Conservation (phyloP, 2,797 vertebrate species). For the Balearica regulorum region DNA sequence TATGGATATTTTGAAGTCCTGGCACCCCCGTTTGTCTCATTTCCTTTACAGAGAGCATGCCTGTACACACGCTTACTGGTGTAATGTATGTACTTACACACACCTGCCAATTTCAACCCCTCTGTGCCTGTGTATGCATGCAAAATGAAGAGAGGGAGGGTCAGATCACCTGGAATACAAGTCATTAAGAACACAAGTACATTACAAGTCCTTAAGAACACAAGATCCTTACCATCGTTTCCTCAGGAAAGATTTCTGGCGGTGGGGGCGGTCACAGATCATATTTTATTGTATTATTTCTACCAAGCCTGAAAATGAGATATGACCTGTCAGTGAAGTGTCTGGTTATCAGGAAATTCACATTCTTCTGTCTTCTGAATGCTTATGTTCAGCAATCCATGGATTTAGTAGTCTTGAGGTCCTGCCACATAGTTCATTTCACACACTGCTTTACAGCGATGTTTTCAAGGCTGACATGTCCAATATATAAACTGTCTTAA, state of each 20-base stretch:
- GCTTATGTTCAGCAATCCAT: neutral
- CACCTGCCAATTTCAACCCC: neutral
- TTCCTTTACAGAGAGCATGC: neutral
- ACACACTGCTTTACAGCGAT: neutral
- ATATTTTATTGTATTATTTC: neutral
- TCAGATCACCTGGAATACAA: neutral
- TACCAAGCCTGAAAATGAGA: neutral
- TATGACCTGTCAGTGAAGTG: neutral
- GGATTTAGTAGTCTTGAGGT: neutral
- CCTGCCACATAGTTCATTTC: neutral
- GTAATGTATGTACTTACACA: neutral
- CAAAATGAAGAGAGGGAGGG: neutral
- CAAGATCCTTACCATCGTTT: neutral
- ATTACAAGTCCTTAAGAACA: too few species aligned
- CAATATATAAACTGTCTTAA: neutral
- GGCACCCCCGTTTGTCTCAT: neutral
- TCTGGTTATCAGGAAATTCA: neutral
- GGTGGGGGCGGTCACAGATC: neutral
- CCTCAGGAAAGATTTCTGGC: neutral
- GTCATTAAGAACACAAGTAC: neutral
- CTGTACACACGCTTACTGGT: neutral
- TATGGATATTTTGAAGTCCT: neutral
- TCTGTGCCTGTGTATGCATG: neutral
- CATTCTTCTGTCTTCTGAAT: neutral
- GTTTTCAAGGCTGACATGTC: neutral